These are phyloP conservation scores for Larimichthys crocea DNA, from an alignment of 2,113 vertebrate species.

Conservation along the genomic window DNA sequence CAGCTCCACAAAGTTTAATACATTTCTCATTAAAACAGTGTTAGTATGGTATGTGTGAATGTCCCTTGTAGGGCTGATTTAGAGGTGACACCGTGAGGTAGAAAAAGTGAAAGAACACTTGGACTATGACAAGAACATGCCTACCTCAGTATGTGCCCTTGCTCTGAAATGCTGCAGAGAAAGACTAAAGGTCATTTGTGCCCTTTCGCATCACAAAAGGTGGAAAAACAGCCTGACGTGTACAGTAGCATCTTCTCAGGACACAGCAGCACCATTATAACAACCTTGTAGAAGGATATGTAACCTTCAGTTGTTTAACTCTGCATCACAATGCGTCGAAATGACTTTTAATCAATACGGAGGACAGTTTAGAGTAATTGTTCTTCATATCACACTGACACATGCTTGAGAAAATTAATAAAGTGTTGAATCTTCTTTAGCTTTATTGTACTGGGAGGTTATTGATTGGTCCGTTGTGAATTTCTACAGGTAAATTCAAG, in stretches of 20 bases:
- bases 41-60: slow-evolving; percentile 25
- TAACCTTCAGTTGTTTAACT: slow-evolving; percentile 29
- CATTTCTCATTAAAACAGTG: slow-evolving; percentile 57
- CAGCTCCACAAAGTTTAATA: slow-evolving; percentile 67
- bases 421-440: background rate
- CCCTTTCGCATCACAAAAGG: slow-evolving; percentile 39
- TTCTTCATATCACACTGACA: slow-evolving; percentile 1
- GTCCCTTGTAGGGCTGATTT: slow-evolving; percentile 35
- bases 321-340: slow-evolving; percentile 3
- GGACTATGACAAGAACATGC: slow-evolving; percentile 27
- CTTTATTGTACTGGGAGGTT: background rate
- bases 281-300: slow-evolving; percentile 34
- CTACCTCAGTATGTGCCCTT: slow-evolving; percentile 27
- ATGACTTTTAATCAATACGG: slow-evolving; percentile 18
- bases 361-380: background rate
- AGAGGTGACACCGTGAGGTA: slow-evolving; percentile 34
- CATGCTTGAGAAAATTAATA: background rate
- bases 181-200: slow-evolving; percentile 54
- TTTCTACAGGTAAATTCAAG: background rate
- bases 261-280: slow-evolving; percentile 19
- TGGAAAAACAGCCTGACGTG: slow-evolving; percentile 44
- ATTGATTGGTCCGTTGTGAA: background rate
- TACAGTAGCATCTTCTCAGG: background rate
- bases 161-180: slow-evolving; percentile 33
- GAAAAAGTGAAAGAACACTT: slow-evolving; percentile 20